phyloP scores from a whole-genome alignment of 1,140 invertebrate species.

The Drosophila sturtevanti region DNA sequence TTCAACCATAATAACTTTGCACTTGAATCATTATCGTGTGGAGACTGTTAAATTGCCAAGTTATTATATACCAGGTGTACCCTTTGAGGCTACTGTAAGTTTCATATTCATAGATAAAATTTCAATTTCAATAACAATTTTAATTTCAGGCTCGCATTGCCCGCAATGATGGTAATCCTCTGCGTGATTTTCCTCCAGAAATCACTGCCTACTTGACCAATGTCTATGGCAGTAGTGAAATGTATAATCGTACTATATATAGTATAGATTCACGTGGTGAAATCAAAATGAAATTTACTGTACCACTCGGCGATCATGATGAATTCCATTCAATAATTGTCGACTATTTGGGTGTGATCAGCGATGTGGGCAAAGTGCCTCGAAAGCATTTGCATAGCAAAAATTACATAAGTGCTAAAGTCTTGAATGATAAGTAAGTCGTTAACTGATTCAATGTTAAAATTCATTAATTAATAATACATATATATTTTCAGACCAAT shows the following conservation, averaged over 20 bases:
- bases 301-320: slow-evolving; percentile 85
- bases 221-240: slow-evolving; percentile 87
- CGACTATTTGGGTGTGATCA: slow-evolving; percentile 85
- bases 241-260: slow-evolving; percentile 85
- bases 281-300: slow-evolving; percentile 88
- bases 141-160: slow-evolving; percentile 54
- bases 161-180: slow-evolving; percentile 89
- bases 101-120: accelerated
- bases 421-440: slow-evolving; percentile 86
- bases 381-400: slow-evolving; percentile 89
- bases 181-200: slow-evolving; percentile 86
- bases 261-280: slow-evolving; percentile 88
- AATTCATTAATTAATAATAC: background rate
- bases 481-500: slow-evolving; percentile 82
- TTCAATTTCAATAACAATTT: background rate
- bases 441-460: background rate
- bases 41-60: slow-evolving; percentile 91
- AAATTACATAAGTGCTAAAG: slow-evolving; percentile 89
- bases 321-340: slow-evolving; percentile 82
- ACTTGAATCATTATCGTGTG: slow-evolving; percentile 91
- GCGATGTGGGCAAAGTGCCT: slow-evolving; percentile 90
- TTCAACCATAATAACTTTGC: slow-evolving; percentile 87
- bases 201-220: slow-evolving; percentile 86
- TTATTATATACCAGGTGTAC: slow-evolving; percentile 93
- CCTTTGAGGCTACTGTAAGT: slow-evolving; percentile 90